Conservation (phyloP, 2,797 vertebrate genomes). For the Leucoraja ocellata region DNA sequence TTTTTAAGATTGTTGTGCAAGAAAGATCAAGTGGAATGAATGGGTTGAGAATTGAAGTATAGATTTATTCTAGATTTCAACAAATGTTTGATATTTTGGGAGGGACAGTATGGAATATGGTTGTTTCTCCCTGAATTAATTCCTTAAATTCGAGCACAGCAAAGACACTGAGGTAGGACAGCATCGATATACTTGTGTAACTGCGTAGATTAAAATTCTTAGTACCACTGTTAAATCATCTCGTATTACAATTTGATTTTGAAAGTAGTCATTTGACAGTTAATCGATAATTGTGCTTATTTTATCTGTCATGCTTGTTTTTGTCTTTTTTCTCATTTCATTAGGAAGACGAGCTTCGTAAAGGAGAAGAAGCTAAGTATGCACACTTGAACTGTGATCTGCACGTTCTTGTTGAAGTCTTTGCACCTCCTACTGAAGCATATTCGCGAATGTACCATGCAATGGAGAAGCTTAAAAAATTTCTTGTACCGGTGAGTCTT, state of each 20-base stretch:
- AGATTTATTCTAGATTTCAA: background rate
- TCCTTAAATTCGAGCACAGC: background rate
- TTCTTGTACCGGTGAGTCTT: slow-evolving; percentile 81
- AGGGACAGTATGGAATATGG: background rate
- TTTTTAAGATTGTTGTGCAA: too few relatives aligned
- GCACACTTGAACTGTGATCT: slow-evolving; percentile 89
- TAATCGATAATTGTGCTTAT: background rate
- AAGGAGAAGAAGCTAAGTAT: slow-evolving; percentile 89
- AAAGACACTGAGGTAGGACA: too few relatives aligned
- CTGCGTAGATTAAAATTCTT: background rate
- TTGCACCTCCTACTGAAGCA: slow-evolving; percentile 85
- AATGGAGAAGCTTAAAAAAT: slow-evolving; percentile 97
- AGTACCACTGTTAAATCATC: background rate
- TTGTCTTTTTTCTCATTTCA: background rate
- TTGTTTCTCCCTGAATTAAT: background rate
- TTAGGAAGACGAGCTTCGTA: slow-evolving; percentile 89
- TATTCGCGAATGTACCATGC: slow-evolving; percentile 93
- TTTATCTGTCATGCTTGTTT: background rate
- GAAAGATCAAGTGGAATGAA: too few relatives aligned
- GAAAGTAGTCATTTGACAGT: background rate
- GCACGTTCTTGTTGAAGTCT: slow-evolving; percentile 93
- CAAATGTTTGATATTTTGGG: background rate
- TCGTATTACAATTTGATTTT: too few relatives aligned
- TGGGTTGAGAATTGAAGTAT: background rate
- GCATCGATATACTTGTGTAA: background rate